Conservation (phyloP, 2,797 vertebrate species). For the Pampus argenteus region DNA sequence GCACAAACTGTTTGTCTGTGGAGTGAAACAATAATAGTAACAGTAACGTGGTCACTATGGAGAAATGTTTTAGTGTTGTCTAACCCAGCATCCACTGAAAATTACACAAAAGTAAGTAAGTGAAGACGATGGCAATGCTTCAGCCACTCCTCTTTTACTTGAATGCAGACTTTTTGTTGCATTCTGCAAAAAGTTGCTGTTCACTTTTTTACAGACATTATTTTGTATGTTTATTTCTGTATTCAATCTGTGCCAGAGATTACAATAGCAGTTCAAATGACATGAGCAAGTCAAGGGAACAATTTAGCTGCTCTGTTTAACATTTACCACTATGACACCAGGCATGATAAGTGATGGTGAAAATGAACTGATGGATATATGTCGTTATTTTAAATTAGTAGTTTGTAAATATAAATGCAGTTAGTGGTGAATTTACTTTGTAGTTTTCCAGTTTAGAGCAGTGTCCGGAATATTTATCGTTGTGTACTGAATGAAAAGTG, state of each 20-base stretch:
- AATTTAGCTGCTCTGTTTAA: neutral
- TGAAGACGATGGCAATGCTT: neutral
- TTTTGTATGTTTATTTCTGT: conserved; percentile 4
- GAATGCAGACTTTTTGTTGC: neutral
- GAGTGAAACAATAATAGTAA: neutral
- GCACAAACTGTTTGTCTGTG: neutral
- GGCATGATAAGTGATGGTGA: conserved; percentile 4
- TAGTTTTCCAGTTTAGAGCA: neutral
- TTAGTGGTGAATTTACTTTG: neutral
- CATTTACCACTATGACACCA: neutral
- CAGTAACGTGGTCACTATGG: neutral
- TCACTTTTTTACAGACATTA: conserved; percentile 1
- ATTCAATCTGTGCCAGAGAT: neutral
- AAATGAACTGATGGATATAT: neutral
- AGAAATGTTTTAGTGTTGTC: neutral
- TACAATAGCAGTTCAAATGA: neutral
- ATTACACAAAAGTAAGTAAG: neutral
- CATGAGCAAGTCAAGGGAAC: no score
- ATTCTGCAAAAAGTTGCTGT: neutral
- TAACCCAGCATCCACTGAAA: neutral
- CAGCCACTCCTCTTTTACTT: neutral
- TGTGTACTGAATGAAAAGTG: neutral
- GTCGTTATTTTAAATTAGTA: conserved; percentile 7
- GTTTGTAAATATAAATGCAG: conserved; percentile 20
- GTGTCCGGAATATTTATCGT: neutral